A percentile compares a stretch with the other conserved stretches of the same genome.
Conservation (phyloP, 2,113 vertebrate species). For the Acrocephalus kingi region DNA sequence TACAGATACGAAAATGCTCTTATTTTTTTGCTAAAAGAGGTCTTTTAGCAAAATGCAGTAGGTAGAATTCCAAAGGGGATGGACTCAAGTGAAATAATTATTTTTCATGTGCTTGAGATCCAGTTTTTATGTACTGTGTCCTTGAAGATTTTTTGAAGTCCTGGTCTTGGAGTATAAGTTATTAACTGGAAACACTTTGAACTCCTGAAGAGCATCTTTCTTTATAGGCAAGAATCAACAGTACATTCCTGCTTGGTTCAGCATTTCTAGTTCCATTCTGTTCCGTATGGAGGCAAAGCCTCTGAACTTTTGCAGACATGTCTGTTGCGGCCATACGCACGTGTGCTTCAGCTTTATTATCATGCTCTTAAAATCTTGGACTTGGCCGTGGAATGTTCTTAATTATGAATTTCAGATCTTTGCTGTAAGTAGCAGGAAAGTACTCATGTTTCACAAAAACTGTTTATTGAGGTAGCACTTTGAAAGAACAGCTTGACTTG, state of each 20-base stretch:
- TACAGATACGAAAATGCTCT: not conserved
- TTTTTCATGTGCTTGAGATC: not conserved
- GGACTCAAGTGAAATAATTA: not conserved
- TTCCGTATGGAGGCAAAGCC: not conserved
- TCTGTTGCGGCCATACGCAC: rapidly evolving
- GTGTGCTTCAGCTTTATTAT: not conserved
- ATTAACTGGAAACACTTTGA: not conserved
- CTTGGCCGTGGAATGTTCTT: not conserved
- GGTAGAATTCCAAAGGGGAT: not conserved
- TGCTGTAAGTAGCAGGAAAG: not conserved
- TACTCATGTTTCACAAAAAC: rapidly evolving
- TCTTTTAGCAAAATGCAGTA: not conserved
- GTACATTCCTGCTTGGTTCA: not conserved
- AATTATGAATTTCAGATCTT: not conserved
- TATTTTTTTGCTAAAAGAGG: not conserved
- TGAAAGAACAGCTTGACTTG: not conserved
- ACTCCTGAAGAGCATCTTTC: not conserved
- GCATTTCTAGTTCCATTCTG: not conserved
- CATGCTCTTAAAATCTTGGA: not conserved
- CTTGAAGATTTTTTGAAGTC: not conserved
- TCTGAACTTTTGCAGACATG: not conserved
- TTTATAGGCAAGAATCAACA: not conserved
- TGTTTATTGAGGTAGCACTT: not conserved
- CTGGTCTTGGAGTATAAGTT: not conserved
- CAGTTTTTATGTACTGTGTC: not conserved